Evolutionary conservation across 2,113 vertebrate genomes (phyloP), one percentile per base, ranked within the genome.

Genomic region (Pedionomus torquatus): DNA sequence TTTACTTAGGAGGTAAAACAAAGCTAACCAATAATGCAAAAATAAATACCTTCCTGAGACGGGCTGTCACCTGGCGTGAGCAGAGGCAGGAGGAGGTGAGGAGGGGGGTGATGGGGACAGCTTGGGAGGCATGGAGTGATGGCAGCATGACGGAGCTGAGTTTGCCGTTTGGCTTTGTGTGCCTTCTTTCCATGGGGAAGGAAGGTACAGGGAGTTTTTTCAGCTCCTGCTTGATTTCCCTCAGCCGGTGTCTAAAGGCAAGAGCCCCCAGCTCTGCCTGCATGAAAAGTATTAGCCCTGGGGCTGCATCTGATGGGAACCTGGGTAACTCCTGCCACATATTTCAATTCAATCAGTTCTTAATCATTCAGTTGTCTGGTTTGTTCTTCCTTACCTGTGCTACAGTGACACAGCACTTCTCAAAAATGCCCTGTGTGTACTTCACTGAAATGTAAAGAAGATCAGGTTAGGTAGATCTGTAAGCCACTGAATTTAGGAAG

Each of bases 1-100:
- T 95, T 97, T 96, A 90, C 96, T 96, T 97, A 94, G 88, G 93
- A 98, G 90, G 93, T 96, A 97, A 97, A 97, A 94, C 78, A 95
- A 97, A 96, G 87, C 83, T 87, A 93, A 81, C 65, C 88, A 95
- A 88, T 97, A 97, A 97, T 44, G 85, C 87, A 92, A 96, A 96
- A 97, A 94, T 93, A 96, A 97, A 98, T 97, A 94, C 74, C 85
- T 97, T 97, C 93, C 88, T 91, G 81, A 95, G 69, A 66, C 33
- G 63, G 77, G 83, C 94, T 96, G 94, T 91, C 83, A 89, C 81
- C 91, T 87, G 81, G 77, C 87, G 63, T 91, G 89, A 82, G 91
- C 1, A 3, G 71, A 91, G 80, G 92, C 68, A 69, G 92, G 60
- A 82, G 72, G 60, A 61, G 84, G 68, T 3, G 6, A 24, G 1